phyloP scores from a whole-genome alignment of 2,888 invertebrate genomes.

The Leucophenga montana region DNA sequence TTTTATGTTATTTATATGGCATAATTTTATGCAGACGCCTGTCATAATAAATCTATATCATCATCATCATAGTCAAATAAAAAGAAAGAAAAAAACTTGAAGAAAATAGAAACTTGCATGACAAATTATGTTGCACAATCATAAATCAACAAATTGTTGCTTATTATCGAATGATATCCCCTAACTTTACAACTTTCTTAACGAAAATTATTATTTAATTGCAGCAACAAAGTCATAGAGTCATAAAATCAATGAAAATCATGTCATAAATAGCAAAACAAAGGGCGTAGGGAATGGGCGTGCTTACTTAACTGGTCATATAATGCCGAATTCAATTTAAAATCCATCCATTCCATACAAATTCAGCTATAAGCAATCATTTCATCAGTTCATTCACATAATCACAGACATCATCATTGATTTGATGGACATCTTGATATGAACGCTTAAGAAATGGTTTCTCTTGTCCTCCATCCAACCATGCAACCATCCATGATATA shows the following conservation, averaged over 20 bases:
- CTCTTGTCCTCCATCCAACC: not conserved
- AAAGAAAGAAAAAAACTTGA: no score
- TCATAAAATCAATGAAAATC: slow-evolving; percentile 24
- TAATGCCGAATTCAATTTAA: not conserved
- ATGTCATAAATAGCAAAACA: slow-evolving; percentile 32
- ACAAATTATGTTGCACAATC: slow-evolving; percentile 53
- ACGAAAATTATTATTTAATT: slow-evolving; percentile 63
- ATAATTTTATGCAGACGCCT: slow-evolving; percentile 30
- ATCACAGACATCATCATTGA: slow-evolving; percentile 40
- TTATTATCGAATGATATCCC: slow-evolving; percentile 30
- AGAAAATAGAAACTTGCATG: slow-evolving; percentile 42
- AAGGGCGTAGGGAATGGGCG: no score
- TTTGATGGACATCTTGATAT: slow-evolving; percentile 41
- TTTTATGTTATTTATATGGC: no score
- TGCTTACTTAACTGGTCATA: not conserved
- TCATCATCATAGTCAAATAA: slow-evolving; percentile 27
- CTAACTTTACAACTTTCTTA: slow-evolving; percentile 23
- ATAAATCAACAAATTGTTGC: slow-evolving; percentile 64
- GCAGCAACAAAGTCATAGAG: slow-evolving; percentile 65
- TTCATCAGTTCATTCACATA: slow-evolving; percentile 50
- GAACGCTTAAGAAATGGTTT: slow-evolving; percentile 22
- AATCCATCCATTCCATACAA: not conserved
- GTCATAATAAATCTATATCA: slow-evolving; percentile 69
- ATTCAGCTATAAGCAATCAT: slow-evolving; percentile 27
- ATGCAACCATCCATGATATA: not conserved